A percentile compares a stretch with the other conserved stretches of the same genome.
Evolutionary conservation across 2,797 vertebrate species (phyloP).

Genomic region (Acomys russatus): DNA sequence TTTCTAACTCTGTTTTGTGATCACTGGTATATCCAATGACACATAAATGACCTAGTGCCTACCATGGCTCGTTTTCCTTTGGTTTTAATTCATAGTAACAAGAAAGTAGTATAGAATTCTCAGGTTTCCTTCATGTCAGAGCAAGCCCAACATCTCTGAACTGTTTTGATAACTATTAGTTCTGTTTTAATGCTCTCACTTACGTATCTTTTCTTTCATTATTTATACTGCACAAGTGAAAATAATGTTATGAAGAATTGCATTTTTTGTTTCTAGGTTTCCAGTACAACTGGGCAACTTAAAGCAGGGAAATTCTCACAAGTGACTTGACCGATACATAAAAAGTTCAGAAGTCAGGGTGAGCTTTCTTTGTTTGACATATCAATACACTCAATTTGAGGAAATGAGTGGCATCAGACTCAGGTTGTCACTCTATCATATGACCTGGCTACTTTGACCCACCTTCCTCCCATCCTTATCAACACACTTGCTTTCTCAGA

Average conservation of each 20-base stretch:
- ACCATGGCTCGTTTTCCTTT: not conserved
- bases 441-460: not conserved
- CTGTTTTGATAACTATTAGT: not conserved
- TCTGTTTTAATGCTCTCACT: not conserved
- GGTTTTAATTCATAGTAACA: not conserved
- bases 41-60: not conserved
- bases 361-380: not conserved
- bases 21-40: not conserved
- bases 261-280: not conserved
- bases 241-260: not conserved
- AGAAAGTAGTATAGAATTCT: not conserved
- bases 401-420: not conserved
- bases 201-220: not conserved
- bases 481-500: not conserved
- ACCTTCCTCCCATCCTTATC: not conserved
- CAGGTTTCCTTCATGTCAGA: not conserved
- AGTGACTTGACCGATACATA: not conserved
- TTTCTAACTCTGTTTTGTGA: not conserved
- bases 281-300: not conserved
- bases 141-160: not conserved
- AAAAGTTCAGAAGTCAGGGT: not conserved
- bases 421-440: not conserved
- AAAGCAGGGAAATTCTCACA: fast-evolving
- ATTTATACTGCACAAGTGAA: not conserved
- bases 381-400: not conserved